Percentiles rank a stretch among this genome's conserved stretches.
These are phyloP conservation scores for Tragulus kanchil DNA, from an alignment of 2,113 vertebrate species.

Conservation along the genomic window DNA sequence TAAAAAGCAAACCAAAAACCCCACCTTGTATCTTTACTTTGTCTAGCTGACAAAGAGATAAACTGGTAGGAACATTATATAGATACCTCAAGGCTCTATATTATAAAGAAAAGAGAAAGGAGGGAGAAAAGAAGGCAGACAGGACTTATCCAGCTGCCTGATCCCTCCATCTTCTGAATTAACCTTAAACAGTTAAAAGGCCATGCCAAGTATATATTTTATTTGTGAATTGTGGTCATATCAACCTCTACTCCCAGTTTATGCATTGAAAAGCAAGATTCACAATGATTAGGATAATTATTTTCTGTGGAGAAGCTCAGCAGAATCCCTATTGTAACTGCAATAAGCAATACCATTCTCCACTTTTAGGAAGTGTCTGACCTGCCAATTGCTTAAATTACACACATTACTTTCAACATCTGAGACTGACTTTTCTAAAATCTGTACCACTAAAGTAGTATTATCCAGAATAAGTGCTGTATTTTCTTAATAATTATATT, in stretches of 20 bases:
- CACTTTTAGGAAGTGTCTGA: background rate
- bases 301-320: background rate
- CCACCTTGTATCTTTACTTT: background rate
- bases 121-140: background rate
- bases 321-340: background rate
- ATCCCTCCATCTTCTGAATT: background rate
- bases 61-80: background rate
- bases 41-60: background rate
- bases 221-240: background rate
- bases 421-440: constrained; percentile 28
- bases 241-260: background rate
- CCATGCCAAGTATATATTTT: background rate
- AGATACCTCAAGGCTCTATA: background rate
- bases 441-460: background rate
- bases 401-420: constrained; percentile 29
- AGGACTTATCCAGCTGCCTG: background rate
- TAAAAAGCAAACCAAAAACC: background rate
- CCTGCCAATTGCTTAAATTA: constrained; percentile 26
- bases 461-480: constrained; percentile 1
- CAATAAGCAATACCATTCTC: background rate
- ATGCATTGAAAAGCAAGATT: background rate
- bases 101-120: background rate
- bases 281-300: background rate
- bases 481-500: constrained; percentile 20
- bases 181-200: background rate